phyloP scores from a whole-genome alignment of 2,888 invertebrate species.

The Tetramorium bicarinatum region DNA sequence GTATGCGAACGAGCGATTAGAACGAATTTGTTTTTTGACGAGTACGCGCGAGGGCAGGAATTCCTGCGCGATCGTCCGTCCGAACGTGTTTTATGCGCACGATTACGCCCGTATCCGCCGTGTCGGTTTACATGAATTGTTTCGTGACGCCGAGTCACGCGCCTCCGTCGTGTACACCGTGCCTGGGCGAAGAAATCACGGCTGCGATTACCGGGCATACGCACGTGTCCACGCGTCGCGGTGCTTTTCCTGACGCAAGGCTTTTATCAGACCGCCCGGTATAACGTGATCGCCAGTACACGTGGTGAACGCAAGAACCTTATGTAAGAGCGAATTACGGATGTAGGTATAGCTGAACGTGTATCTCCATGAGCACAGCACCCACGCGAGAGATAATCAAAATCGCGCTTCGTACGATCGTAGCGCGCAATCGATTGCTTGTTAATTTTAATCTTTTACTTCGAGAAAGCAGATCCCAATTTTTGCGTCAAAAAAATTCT shows the following conservation, averaged over 20 bases:
- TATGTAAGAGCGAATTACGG: slow-evolving; percentile 60
- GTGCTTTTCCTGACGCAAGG: neutral
- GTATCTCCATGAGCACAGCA: neutral
- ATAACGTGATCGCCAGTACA: slow-evolving; percentile 70
- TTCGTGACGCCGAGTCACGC: slow-evolving; percentile 13
- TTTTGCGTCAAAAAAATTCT: neutral
- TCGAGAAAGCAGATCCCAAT: neutral
- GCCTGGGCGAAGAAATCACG: neutral
- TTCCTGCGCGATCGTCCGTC: neutral
- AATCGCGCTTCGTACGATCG: neutral
- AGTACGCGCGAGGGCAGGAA: neutral
- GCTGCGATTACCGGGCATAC: neutral
- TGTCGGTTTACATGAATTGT: slow-evolving; percentile 12
- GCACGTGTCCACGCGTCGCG: slow-evolving; percentile 67
- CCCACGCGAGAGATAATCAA: neutral
- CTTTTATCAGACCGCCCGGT: slow-evolving; percentile 51
- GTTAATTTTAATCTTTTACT: neutral
- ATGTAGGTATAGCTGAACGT: neutral
- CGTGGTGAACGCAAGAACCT: slow-evolving; percentile 69
- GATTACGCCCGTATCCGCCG: neutral
- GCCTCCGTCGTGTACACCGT: neutral
- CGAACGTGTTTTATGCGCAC: neutral
- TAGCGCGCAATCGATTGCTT: neutral
- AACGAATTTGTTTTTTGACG: neutral
- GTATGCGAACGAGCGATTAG: neutral